These are phyloP conservation scores for Euplexia lucipara DNA, from an alignment of 2,888 invertebrate genomes.

Conservation along the genomic window DNA sequence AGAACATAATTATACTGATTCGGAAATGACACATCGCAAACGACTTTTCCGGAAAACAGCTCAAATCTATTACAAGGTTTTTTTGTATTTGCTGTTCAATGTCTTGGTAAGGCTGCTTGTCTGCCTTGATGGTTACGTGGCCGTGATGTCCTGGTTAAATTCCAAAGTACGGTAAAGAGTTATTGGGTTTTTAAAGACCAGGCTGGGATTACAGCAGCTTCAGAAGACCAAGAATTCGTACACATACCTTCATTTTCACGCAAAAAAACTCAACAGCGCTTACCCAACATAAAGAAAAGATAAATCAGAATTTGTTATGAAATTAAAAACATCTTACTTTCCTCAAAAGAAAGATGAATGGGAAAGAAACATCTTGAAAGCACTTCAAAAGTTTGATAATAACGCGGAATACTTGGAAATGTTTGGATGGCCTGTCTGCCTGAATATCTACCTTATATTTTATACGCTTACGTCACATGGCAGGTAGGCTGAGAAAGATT, in stretches of 20 bases:
- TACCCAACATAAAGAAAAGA: slow-evolving; percentile 9
- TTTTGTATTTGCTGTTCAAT: no score
- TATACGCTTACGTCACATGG: slow-evolving; percentile 17
- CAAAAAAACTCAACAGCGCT: neutral
- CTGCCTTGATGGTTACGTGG: no score
- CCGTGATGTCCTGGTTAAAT: no score
- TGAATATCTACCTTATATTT: slow-evolving; percentile 32
- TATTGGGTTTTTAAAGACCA: neutral
- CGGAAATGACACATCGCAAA: neutral
- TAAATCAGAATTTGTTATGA: slow-evolving; percentile 26
- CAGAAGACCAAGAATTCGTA: neutral
- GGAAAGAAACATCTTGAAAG: slow-evolving; percentile 11
- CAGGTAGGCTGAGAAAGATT: neutral
- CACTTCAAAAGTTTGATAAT: slow-evolving; percentile 46
- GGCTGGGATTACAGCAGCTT: neutral
- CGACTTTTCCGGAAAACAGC: neutral
- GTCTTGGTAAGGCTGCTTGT: no score
- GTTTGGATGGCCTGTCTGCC: slow-evolving; percentile 10
- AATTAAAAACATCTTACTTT: slow-evolving; percentile 27
- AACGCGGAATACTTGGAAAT: slow-evolving; percentile 29
- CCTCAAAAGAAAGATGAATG: slow-evolving; percentile 27
- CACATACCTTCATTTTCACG: neutral
- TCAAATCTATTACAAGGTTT: neutral
- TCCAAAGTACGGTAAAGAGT: no score
- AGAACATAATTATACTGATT: neutral